Conservation (phyloP, 2,113 vertebrate genomes). For the Campylomormyrus tamandua region DNA sequence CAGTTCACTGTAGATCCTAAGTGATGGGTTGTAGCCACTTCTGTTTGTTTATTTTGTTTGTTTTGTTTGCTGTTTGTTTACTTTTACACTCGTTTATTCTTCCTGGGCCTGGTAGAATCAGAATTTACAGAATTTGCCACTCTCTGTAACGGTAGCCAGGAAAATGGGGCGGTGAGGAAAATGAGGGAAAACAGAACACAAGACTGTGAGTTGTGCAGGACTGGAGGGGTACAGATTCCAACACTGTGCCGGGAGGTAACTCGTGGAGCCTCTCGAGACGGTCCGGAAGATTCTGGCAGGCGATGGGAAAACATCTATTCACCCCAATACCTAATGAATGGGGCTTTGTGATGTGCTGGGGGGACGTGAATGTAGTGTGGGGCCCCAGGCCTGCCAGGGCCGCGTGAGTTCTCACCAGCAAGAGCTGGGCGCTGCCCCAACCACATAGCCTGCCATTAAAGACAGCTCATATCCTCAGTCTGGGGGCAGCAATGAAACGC, state of each 20-base stretch:
- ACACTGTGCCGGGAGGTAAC: conserved; percentile 42
- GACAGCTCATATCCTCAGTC: neutral
- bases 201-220: conserved; percentile 29
- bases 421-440: neutral
- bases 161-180: neutral
- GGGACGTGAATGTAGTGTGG: conserved; percentile 49
- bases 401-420: conserved; percentile 47
- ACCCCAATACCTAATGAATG: conserved; percentile 52
- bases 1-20: neutral
- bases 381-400: conserved; percentile 42
- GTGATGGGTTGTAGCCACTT: neutral
- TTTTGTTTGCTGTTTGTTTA: neutral
- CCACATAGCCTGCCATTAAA: neutral
- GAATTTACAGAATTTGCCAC: neutral
- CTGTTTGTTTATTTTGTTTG: neutral
- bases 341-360: conserved; percentile 55
- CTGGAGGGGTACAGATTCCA: conserved; percentile 45
- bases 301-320: conserved; percentile 59
- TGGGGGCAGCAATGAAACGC: neutral
- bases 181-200: neutral
- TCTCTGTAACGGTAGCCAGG: neutral
- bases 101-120: neutral
- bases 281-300: conserved; percentile 37
- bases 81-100: neutral
- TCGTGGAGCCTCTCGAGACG: conserved; percentile 44